Conservation (phyloP, 2,888 invertebrate species). For the Galeopsomyia nigrocyanea region DNA sequence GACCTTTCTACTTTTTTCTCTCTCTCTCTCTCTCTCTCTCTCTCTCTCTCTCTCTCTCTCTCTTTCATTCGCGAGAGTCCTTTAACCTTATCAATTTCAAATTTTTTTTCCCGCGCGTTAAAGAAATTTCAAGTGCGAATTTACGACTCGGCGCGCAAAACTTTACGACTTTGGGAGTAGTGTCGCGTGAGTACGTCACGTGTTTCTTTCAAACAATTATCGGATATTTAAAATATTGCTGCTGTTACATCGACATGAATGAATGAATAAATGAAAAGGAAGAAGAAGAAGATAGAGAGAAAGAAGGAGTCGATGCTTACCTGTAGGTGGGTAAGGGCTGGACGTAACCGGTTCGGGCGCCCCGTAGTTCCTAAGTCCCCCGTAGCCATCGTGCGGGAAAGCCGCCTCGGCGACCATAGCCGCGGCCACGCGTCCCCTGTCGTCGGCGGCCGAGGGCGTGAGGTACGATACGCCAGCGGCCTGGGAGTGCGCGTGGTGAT, state of each 20-base stretch:
- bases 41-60: too few relatives aligned
- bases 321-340: conserved; percentile 84
- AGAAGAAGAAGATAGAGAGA: not conserved
- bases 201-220: conserved; percentile 12
- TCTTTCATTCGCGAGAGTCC: not conserved
- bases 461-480: conserved; percentile 73
- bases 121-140: conserved; percentile 54
- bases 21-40: too few relatives aligned
- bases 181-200: conserved; percentile 49
- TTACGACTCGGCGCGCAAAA: conserved; percentile 57
- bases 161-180: conserved; percentile 55
- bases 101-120: conserved; percentile 38
- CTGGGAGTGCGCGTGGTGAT: conserved; percentile 74
- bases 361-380: conserved; percentile 79
- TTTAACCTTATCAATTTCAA: conserved; percentile 44
- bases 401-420: conserved; percentile 73
- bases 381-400: conserved; percentile 82
- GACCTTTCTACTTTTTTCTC: too few relatives aligned
- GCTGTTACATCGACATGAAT: conserved; percentile 9
- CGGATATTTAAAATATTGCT: conserved; percentile 5
- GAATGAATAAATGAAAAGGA: conserved; percentile 2
- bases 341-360: conserved; percentile 81
- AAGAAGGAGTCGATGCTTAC: conserved; percentile 71
- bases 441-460: conserved; percentile 75
- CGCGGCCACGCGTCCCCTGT: conserved; percentile 76